Evolutionary conservation across 2,888 invertebrate species (phyloP).

Genomic region (Drosophila maculinotata): DNA sequence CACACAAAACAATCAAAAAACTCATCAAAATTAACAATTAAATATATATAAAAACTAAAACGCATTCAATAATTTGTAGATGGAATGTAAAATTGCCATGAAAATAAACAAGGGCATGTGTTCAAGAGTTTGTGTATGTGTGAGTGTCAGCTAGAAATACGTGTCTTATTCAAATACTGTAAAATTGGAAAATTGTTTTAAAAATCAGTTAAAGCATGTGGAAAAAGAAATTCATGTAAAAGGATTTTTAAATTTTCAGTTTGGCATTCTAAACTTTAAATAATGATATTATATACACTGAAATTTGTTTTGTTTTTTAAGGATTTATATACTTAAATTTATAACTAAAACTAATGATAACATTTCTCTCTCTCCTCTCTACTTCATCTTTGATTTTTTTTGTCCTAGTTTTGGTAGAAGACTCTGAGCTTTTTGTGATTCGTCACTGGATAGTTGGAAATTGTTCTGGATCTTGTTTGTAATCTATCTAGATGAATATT

Average conservation of each 20-base stretch:
- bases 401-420: slow-evolving; percentile 44
- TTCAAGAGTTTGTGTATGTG: slow-evolving; percentile 2
- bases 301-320: slow-evolving; percentile 34
- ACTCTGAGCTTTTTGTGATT: slow-evolving; percentile 50
- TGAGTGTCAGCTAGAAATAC: slow-evolving; percentile 12
- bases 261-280: slow-evolving; percentile 39
- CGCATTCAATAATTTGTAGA: slow-evolving; percentile 14
- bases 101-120: slow-evolving; percentile 26
- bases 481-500: slow-evolving; percentile 28
- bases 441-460: slow-evolving; percentile 30
- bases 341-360: slow-evolving; percentile 80
- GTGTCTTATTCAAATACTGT: slow-evolving; percentile 11
- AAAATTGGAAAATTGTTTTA: neutral
- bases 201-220: slow-evolving; percentile 3
- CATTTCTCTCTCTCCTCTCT: slow-evolving; percentile 46
- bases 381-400: slow-evolving; percentile 9
- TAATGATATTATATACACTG: slow-evolving; percentile 61
- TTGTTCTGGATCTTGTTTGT: slow-evolving; percentile 8
- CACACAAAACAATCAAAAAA: slow-evolving; percentile 48
- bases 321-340: slow-evolving; percentile 62
- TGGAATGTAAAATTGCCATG: slow-evolving; percentile 44
- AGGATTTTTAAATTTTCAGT: neutral
- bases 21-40: slow-evolving; percentile 44
- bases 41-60: slow-evolving; percentile 27
- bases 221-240: neutral